These are phyloP conservation scores for Acanthosoma haemorrhoidale DNA, from an alignment of 2,888 invertebrate species.

Conservation along the genomic window DNA sequence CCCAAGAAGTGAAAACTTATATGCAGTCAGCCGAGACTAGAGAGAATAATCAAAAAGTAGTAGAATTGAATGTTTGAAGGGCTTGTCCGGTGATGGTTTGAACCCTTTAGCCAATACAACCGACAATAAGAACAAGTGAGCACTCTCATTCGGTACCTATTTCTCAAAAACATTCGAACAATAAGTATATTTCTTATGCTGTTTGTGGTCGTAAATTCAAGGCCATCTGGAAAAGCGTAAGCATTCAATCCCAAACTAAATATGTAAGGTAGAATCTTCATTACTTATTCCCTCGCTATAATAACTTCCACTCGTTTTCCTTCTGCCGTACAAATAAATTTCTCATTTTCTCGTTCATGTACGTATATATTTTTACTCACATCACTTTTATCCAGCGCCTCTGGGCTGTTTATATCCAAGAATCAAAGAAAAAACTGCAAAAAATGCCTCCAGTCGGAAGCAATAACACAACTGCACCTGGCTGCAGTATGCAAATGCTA, in stretches of 20 bases:
- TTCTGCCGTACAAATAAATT: background rate
- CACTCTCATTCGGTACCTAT: too few species aligned
- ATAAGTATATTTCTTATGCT: too few species aligned
- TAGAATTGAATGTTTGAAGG: too few species aligned
- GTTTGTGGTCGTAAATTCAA: too few species aligned
- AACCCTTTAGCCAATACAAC: too few species aligned
- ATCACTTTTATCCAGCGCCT: background rate
- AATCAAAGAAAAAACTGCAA: background rate
- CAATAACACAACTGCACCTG: too few species aligned
- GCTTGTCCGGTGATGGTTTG: too few species aligned
- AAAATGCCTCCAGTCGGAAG: background rate
- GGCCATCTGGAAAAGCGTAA: background rate
- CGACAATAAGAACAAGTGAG: too few species aligned
- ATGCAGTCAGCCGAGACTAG: too few species aligned
- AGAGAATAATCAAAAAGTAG: too few species aligned
- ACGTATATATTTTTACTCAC: background rate
- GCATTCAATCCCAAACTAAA: conserved; percentile 1
- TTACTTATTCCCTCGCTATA: background rate
- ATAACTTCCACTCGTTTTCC: background rate
- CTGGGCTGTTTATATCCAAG: background rate
- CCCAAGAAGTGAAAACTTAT: too few species aligned
- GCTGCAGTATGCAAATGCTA: conserved; percentile 14
- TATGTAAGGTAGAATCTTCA: background rate
- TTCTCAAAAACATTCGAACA: too few species aligned
- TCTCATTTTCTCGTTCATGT: background rate